These are phyloP conservation scores for Lepidochitona cinerea DNA, from an alignment of 2,888 invertebrate species.

Conservation along the genomic window DNA sequence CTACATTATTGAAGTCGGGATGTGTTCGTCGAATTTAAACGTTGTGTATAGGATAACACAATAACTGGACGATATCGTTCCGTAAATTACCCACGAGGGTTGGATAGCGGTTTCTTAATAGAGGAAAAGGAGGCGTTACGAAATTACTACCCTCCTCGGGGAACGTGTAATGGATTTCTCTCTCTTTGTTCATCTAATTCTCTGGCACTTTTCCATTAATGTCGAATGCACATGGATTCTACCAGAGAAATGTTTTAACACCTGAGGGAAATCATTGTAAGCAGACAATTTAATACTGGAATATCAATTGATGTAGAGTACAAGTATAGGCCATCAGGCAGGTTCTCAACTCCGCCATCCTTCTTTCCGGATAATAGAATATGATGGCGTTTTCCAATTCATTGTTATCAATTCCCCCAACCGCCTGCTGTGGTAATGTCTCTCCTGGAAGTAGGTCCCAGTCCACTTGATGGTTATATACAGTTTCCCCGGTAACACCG, in stretches of 20 bases:
- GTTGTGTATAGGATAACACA: background rate
- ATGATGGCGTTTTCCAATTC: no score
- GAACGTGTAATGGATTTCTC: background rate
- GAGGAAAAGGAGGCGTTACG: background rate
- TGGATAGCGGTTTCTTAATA: background rate
- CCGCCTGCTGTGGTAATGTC: no score
- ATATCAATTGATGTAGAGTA: background rate
- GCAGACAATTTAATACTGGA: background rate
- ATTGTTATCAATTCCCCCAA: no score
- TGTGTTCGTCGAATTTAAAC: no score
- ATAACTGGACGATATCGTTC: background rate
- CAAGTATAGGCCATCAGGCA: no score
- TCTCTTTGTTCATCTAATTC: background rate
- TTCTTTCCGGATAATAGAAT: no score
- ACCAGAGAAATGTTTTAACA: background rate
- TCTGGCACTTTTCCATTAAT: background rate
- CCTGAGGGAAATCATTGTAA: background rate
- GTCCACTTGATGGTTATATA: no score
- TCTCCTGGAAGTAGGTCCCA: no score
- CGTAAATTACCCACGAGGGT: background rate
- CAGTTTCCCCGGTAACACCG: no score
- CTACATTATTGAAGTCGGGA: no score
- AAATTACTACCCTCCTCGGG: background rate
- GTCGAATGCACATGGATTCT: background rate
- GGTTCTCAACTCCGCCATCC: no score